Percentiles rank a stretch among this genome's conserved stretches.
phyloP scores from a whole-genome alignment of 2,888 invertebrate species.

The Lepetodrilus schrolli region DNA sequence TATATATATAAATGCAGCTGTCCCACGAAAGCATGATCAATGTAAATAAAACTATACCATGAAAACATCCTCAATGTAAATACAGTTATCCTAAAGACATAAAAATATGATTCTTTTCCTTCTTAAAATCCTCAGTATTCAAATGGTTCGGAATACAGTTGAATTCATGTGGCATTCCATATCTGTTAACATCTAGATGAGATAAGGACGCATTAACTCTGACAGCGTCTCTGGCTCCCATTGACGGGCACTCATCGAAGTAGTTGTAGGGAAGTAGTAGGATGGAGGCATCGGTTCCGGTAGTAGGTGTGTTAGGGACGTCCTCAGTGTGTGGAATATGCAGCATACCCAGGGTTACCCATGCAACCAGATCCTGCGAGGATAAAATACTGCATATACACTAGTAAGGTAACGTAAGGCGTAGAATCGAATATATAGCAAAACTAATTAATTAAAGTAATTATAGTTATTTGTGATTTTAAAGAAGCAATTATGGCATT shows the following conservation, averaged over 20 bases:
- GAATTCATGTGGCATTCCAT: conserved; percentile 31
- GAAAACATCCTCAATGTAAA: no score
- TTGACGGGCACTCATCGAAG: conserved; percentile 52
- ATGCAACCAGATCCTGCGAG: conserved; percentile 60
- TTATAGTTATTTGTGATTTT: no score
- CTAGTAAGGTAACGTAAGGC: no score
- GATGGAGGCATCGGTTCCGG: conserved; percentile 49
- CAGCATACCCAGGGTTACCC: conserved; percentile 57
- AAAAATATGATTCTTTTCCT: not conserved
- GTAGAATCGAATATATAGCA: no score
- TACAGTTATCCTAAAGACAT: not conserved
- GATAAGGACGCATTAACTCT: conserved; percentile 23
- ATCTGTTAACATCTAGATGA: not conserved
- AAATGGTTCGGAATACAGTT: conserved; percentile 26
- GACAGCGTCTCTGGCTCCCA: conserved; percentile 46
- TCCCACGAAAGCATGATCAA: no score
- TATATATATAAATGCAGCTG: no score
- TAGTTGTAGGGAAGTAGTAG: conserved; percentile 60
- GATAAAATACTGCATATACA: no score
- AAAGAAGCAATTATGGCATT: no score
- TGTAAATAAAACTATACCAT: no score
- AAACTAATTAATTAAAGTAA: no score
- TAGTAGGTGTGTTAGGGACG: conserved; percentile 55
- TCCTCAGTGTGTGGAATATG: conserved; percentile 62
- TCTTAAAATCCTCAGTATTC: not conserved